phyloP scores from a whole-genome alignment of 2,113 vertebrate genomes.

The Erythrocercus mccallii region DNA sequence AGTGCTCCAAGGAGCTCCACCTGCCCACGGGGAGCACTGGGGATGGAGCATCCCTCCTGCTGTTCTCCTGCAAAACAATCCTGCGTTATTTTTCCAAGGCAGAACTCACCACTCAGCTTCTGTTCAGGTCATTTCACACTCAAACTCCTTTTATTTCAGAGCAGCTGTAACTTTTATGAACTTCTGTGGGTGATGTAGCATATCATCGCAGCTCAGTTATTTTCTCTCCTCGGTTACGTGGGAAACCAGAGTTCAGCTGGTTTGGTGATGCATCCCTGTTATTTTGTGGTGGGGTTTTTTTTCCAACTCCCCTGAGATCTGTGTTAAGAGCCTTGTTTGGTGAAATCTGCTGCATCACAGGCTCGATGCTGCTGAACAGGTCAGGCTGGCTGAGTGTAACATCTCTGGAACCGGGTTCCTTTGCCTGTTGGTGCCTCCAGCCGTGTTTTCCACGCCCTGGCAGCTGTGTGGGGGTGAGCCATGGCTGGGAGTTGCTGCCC shows the following conservation, averaged over 20 bases:
- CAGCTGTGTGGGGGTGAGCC: background rate
- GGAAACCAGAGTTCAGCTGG: background rate
- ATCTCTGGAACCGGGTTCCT: background rate
- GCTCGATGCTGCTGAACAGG: background rate
- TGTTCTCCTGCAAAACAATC: background rate
- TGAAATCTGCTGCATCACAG: background rate
- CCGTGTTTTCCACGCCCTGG: background rate
- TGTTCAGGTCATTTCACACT: background rate
- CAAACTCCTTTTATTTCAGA: background rate
- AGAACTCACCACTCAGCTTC: background rate
- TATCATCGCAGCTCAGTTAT: background rate
- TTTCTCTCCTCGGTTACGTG: background rate
- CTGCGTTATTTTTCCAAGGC: background rate
- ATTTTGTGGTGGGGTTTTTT: background rate
- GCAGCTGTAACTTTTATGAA: background rate
- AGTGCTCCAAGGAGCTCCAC: background rate
- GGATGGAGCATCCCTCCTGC: background rate
- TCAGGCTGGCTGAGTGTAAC: background rate
- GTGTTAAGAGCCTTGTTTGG: background rate
- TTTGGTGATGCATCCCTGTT: background rate
- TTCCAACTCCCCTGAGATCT: background rate
- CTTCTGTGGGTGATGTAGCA: background rate
- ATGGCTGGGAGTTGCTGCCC: background rate
- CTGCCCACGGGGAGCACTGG: accelerated
- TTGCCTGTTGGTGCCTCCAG: background rate